Base-by-base conservation (phyloP, 2,113 vertebrate species). In the Oxyruncus cristatus region DNA sequence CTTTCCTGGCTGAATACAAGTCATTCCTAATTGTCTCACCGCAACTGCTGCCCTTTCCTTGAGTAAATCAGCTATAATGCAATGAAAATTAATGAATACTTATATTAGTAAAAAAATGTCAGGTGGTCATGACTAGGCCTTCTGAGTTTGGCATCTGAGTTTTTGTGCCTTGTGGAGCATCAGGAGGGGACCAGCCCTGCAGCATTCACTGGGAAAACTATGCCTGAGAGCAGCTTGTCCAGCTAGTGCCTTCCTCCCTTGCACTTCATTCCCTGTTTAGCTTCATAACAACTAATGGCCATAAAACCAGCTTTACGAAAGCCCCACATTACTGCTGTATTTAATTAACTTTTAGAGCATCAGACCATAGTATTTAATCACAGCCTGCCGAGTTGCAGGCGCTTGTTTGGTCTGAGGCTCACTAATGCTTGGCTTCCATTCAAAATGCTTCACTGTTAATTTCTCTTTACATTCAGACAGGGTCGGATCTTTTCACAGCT, bases 271-370 rank as follows among this genome's bases (percentile, higher is more conserved):
- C 94, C 44, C 71, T 92, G 89, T 78, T 96, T 62, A 95, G 82
- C 72, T 95, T 93, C 59, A 23, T 85, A 97, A 89, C 83, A 96
- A 79, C 67, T 95, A 95, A 96, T 56, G 78, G 84, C 81, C 85
- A 71, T 87, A 96, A 92, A 96, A 92, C 85, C 94, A 97, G 93
- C 92, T 95, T 94, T 95, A 67, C 46, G 68, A 81, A 95, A 93
- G 83, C 33, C 30, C 30, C 72, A 35, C 24, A 44, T 91, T 89
- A 88, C 77, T 95, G 75, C 93, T 92, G 46, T 58, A 81, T 93
- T 97, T 97, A 95, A 98, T 97, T 96, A 97, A 95, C 95, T 97
- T 97, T 9, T 28, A 89, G 62, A 81, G 72, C 87, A 90, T 59
- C 82, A 81, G 95, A 93, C 26, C 5, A 0, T 61, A 81, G 55